Evolutionary conservation across 1,140 invertebrate genomes (phyloP).

Genomic region (Bathynomus jamesi): DNA sequence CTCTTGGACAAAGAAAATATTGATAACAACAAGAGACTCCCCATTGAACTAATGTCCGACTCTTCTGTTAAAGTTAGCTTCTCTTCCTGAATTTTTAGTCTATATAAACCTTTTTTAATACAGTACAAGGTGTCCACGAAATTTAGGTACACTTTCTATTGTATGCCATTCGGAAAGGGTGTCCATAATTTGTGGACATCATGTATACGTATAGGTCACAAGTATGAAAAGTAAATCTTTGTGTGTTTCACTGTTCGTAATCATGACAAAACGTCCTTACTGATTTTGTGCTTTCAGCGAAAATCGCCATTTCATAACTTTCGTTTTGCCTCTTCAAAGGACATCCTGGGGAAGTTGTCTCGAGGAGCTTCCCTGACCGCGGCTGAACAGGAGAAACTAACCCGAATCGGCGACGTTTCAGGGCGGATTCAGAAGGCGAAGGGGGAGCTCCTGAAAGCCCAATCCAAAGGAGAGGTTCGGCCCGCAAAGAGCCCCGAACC

Average conservation of each 20-base stretch:
- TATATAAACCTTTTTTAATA: neutral
- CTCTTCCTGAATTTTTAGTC: neutral
- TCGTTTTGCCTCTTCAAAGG: too few species aligned
- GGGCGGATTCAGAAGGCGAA: conserved; percentile 87
- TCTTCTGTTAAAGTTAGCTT: conserved; percentile 26
- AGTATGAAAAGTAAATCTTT: too few species aligned
- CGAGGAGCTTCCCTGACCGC: conserved; percentile 49
- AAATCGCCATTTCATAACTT: too few species aligned
- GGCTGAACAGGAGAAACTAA: conserved; percentile 47
- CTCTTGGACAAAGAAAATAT: conserved; percentile 31
- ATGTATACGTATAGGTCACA: too few species aligned
- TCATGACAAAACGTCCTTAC: too few species aligned
- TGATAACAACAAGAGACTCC: conserved; percentile 21
- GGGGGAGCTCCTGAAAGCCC: conserved; percentile 64
- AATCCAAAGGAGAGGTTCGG: conserved; percentile 53
- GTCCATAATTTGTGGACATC: too few species aligned
- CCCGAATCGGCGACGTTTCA: conserved; percentile 68
- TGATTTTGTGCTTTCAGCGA: too few species aligned
- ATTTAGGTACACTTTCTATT: too few species aligned
- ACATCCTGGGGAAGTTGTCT: conserved; percentile 38
- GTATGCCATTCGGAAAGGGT: too few species aligned
- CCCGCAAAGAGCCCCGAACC: conserved; percentile 48
- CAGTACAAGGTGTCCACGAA: too few species aligned
- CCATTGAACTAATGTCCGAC: conserved; percentile 23
- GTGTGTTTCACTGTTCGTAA: too few species aligned